Conservation (phyloP, 2,797 vertebrate species). For the Cyprinella venusta region DNA sequence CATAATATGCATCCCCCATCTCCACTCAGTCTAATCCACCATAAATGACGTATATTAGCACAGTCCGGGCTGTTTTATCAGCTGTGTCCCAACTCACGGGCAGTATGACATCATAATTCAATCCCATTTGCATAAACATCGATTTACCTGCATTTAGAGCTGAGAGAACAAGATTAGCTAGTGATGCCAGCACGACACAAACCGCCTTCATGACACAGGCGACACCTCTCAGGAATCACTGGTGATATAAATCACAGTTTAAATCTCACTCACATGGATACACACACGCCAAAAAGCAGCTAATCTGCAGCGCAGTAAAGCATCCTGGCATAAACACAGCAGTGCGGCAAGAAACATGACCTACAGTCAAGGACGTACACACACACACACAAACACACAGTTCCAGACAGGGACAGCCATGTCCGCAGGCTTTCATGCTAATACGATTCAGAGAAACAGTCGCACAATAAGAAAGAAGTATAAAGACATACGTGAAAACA, state of each 20-base stretch:
- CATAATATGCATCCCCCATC: not conserved
- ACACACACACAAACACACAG: conserved; percentile 37
- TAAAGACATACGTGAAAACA: not conserved
- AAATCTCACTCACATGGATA: not conserved
- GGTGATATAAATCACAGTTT: conserved; percentile 56
- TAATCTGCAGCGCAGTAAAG: conserved; percentile 2
- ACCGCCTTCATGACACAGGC: conserved; percentile 14
- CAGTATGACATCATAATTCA: conserved; percentile 35
- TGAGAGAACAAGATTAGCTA: not conserved
- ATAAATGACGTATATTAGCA: conserved; percentile 29
- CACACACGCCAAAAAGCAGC: conserved; percentile 21
- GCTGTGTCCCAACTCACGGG: conserved; percentile 61
- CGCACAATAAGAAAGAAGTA: no score
- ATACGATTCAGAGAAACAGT: not conserved
- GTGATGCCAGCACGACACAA: conserved; percentile 47
- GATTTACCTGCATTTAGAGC: not conserved
- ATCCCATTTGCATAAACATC: conserved; percentile 5
- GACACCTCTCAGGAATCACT: conserved; percentile 38
- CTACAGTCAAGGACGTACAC: conserved; percentile 41
- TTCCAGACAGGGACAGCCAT: conserved; percentile 39
- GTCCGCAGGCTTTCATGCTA: conserved; percentile 41
- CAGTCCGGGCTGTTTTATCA: conserved; percentile 71
- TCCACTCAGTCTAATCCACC: not conserved
- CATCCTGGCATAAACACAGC: conserved; percentile 26
- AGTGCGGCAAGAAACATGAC: conserved; percentile 52